A percentile compares a stretch with the other conserved stretches of the same genome.
Conservation (phyloP, 2,113 vertebrate species). For the Pelobates fuscus region DNA sequence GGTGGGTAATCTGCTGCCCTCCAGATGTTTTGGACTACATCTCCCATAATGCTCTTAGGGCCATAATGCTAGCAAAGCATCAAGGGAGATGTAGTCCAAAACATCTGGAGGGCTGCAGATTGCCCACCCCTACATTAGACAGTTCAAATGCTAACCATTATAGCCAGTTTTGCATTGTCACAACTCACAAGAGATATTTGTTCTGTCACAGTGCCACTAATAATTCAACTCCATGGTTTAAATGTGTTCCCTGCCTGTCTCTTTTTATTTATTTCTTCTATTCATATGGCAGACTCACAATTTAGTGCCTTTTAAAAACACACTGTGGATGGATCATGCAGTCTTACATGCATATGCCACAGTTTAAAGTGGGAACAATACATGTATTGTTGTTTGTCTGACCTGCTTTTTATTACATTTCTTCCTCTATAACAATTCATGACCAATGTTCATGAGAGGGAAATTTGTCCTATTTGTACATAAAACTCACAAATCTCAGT, state of each 20-base stretch:
- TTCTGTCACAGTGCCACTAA: too few species aligned
- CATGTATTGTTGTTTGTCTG: constrained; percentile 1
- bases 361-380: constrained; percentile 29
- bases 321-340: neutral
- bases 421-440: neutral
- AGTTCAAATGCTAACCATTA: neutral
- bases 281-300: constrained; percentile 4
- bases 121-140: too few species aligned
- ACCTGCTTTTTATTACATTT: constrained; percentile 21
- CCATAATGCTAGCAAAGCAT: too few species aligned
- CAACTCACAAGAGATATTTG: too few species aligned
- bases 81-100: too few species aligned
- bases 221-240: neutral
- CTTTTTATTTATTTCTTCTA: constrained; percentile 16
- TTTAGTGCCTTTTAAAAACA: constrained; percentile 39
- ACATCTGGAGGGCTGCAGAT: too few species aligned
- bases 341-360: neutral
- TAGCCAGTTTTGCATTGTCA: neutral
- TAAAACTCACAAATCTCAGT: too few species aligned
- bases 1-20: too few species aligned
- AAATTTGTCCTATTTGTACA: too few species aligned
- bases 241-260: neutral
- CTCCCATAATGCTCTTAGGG: too few species aligned
- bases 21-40: too few species aligned
- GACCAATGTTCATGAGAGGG: too few species aligned